phyloP scores from a whole-genome alignment of 2,888 invertebrate genomes.

The Caenorhabditis sinica region DNA sequence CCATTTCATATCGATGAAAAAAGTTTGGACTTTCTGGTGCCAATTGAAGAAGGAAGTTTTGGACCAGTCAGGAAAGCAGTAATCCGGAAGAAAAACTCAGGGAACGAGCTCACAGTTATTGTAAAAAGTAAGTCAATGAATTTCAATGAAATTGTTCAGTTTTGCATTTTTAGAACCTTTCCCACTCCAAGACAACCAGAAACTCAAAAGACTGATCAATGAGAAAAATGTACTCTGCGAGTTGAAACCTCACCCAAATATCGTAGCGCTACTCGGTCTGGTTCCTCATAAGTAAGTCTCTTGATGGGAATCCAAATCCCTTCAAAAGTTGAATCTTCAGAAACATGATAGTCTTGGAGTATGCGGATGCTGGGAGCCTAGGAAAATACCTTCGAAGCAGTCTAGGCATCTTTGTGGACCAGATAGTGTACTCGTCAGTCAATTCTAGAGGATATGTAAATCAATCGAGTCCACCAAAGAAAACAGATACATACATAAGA shows the following conservation, averaged over 20 bases:
- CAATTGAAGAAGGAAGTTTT: not conserved
- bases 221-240: not conserved
- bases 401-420: not conserved
- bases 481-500: conserved; percentile 39
- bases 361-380: conserved; percentile 63
- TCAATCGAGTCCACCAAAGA: not conserved
- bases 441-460: conserved; percentile 55
- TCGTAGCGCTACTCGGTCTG: not conserved
- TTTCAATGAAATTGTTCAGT: no score
- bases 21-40: not conserved
- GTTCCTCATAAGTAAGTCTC: not conserved
- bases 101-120: not conserved
- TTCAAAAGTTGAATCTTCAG: not conserved
- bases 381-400: not conserved
- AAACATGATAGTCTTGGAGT: conserved; percentile 66
- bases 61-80: not conserved
- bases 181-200: not conserved
- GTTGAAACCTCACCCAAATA: not conserved
- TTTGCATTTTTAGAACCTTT: not conserved
- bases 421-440: not conserved
- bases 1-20: not conserved
- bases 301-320: conserved; percentile 56
- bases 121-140: conserved; percentile 1
- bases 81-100: not conserved
- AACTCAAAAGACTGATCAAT: not conserved